phyloP scores from a whole-genome alignment of 2,113 vertebrate species.

The Caranx melampygus region DNA sequence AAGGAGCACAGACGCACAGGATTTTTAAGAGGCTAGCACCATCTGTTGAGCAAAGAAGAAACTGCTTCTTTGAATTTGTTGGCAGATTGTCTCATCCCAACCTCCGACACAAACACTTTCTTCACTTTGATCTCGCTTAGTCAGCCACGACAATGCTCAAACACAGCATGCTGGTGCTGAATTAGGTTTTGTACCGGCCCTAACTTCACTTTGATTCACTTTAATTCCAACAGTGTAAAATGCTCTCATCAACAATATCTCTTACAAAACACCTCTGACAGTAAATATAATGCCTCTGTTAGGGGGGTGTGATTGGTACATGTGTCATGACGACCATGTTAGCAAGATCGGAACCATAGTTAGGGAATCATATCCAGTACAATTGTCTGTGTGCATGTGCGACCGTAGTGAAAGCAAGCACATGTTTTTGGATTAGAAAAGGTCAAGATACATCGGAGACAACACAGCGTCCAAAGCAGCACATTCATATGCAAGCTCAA shows the following conservation, averaged over 20 bases:
- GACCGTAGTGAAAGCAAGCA: slow-evolving; percentile 8
- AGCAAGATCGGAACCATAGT: slow-evolving; percentile 8
- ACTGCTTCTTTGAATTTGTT: slow-evolving; percentile 7
- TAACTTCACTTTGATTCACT: background rate
- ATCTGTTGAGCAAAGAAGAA: slow-evolving; percentile 59
- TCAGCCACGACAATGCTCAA: background rate
- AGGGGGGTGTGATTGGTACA: slow-evolving; percentile 31
- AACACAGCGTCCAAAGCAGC: slow-evolving; percentile 21
- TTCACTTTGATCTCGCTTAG: background rate
- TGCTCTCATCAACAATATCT: background rate
- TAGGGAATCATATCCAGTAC: slow-evolving; percentile 19
- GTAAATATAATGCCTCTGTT: background rate
- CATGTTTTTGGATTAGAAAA: slow-evolving; percentile 6
- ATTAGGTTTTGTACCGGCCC: background rate
- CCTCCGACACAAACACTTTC: background rate
- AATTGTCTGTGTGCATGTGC: slow-evolving; percentile 14
- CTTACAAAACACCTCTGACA: slow-evolving; percentile 21
- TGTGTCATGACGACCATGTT: slow-evolving; percentile 14
- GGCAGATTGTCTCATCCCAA: slow-evolving; percentile 54
- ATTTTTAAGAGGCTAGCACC: slow-evolving; percentile 55
- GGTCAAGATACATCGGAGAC: slow-evolving; percentile 7
- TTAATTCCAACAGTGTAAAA: slow-evolving; percentile 8
- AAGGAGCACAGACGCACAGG: background rate
- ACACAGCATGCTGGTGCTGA: background rate
- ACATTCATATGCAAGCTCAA: background rate